Percentiles rank a stretch among this genome's conserved stretches.
Conservation (phyloP, 2,888 invertebrate genomes). For the Hetaerina titia region DNA sequence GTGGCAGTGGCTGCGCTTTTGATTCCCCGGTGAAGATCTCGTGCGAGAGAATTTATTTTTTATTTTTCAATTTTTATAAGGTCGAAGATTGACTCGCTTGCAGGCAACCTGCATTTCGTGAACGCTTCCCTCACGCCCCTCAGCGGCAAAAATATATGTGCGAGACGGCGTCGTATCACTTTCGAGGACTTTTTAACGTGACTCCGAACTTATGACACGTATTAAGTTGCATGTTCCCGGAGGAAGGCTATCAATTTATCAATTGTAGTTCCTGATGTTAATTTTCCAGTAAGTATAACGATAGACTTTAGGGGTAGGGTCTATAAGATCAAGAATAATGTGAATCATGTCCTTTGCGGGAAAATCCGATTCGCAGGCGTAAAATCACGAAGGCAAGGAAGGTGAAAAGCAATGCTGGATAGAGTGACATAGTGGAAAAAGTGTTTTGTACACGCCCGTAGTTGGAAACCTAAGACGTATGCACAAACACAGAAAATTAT, state of each 20-base stretch:
- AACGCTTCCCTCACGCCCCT: background rate
- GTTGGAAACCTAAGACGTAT: too few species aligned
- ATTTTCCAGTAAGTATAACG: background rate
- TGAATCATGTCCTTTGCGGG: background rate
- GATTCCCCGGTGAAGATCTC: background rate
- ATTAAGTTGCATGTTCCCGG: background rate
- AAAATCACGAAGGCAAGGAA: too few species aligned
- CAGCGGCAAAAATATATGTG: background rate
- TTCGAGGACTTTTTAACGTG: background rate
- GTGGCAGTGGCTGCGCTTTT: background rate
- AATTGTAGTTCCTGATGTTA: background rate
- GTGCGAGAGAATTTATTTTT: background rate
- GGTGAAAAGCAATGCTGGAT: too few species aligned
- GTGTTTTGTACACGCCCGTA: too few species aligned
- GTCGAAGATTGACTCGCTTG: slow-evolving; percentile 25
- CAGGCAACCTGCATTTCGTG: slow-evolving; percentile 4
- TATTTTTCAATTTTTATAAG: background rate
- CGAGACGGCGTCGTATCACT: background rate
- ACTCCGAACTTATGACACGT: background rate
- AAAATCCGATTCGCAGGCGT: too few species aligned
- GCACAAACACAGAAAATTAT: too few species aligned
- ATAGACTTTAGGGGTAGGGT: background rate
- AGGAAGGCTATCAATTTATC: background rate
- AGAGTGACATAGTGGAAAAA: too few species aligned
- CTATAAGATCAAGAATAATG: background rate